Base-by-base conservation (phyloP, 1,140 invertebrate species). In the Mercenaria mercenaria region DNA sequence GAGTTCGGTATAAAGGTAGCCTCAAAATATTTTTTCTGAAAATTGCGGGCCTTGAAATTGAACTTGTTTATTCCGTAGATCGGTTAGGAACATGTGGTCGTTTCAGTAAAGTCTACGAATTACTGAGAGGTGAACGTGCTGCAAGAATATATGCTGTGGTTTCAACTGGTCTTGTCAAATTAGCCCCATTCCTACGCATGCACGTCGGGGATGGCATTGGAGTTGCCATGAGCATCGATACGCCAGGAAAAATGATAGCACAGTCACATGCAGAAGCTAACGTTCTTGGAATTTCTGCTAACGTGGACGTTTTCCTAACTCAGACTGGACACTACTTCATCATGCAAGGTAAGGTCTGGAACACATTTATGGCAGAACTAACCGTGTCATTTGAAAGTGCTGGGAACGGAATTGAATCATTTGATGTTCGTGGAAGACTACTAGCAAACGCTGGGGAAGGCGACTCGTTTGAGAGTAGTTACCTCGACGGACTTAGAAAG, bases 271-370 rank as follows among this genome's bases (percentile, higher is more conserved):
- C 56, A 43, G 13, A 69, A 6, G 43, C 61, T 1, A 67, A 10
- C 0, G 37, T 90, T 0, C 37, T 90, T 23, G 89, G 89, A 29
- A 59, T 85, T 0, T n/a, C 0, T 3, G 59, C n/a, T 34, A 11
- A 47, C 3, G 37, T 6, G 1, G 83, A 90, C 52, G 13, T 76
- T 3, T 67, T 90, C 10, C 50, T 90, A 15, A 86, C 23, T 20
- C 52, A 76, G 1, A 32, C 0, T 6, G 83, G 83, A 0, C 18
- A 69, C 20, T 81, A 81, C 37, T 56, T 82, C 15, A 32, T 15
- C 29, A 11, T 82, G 13, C 77, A 86, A 76, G 89, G 83, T 20
- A 86, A 69, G 23, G 20, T 90, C 26, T 90, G 89, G 89, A 82
- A 90, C 56, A 69, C 74, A 18, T 87, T 79, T 79, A 61, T 61